Conservation (phyloP, 2,888 invertebrate species). For the Yponomeuta plumbellus region DNA sequence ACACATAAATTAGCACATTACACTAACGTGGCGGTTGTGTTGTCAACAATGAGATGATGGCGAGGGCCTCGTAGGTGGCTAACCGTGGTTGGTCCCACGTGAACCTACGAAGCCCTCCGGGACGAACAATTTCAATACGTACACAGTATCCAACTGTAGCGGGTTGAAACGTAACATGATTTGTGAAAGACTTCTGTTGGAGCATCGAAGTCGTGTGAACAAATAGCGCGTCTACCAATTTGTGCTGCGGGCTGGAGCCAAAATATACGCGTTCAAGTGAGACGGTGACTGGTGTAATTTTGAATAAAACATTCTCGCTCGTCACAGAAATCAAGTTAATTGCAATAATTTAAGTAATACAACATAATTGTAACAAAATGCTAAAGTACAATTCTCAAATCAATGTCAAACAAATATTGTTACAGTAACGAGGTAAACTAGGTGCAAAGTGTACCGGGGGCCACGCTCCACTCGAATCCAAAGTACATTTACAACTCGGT, state of each 20-base stretch:
- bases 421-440: constrained; percentile 73
- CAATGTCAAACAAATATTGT: constrained; percentile 68
- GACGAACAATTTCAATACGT: constrained; percentile 28
- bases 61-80: constrained; percentile 61
- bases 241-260: neutral
- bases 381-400: constrained; percentile 70
- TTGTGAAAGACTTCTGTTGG: constrained; percentile 49
- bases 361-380: constrained; percentile 60
- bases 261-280: constrained; percentile 7
- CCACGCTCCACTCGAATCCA: constrained; percentile 60
- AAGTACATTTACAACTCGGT: constrained; percentile 33
- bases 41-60: constrained; percentile 33
- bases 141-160: constrained; percentile 39
- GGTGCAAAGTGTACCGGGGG: constrained; percentile 67
- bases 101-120: constrained; percentile 62
- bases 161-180: constrained; percentile 17
- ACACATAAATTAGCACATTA: constrained; percentile 74
- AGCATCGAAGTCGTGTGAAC: constrained; percentile 29
- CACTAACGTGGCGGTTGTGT: constrained; percentile 68
- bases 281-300: constrained; percentile 20
- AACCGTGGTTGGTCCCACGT: neutral
- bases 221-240: constrained; percentile 43
- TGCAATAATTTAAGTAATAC: constrained; percentile 34
- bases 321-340: constrained; percentile 62
- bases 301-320: constrained; percentile 36